A percentile compares a stretch with the other conserved stretches of the same genome.
Evolutionary conservation across 2,888 invertebrate genomes (phyloP).

Genomic region (Euplagia quadripunctaria): DNA sequence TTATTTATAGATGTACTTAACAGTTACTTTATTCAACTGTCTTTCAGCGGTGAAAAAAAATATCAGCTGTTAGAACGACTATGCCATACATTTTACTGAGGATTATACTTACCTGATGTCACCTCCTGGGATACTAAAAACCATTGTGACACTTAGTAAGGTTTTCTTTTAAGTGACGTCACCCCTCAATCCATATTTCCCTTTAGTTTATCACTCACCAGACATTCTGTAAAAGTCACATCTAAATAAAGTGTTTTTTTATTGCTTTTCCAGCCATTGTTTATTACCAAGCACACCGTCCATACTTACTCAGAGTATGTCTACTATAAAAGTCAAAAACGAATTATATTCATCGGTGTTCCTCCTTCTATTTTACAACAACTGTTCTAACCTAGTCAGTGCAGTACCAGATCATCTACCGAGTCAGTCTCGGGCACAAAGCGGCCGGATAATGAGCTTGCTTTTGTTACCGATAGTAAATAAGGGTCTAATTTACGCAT

Average conservation of each 20-base stretch:
- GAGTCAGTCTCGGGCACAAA: conserved; percentile 12
- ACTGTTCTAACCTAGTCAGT: background rate
- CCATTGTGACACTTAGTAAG: no score
- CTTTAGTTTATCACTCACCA: background rate
- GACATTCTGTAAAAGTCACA: background rate
- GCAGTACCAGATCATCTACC: conserved; percentile 5
- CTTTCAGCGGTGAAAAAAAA: no score
- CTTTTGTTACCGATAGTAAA: conserved; percentile 20
- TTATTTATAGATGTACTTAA: no score
- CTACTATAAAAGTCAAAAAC: background rate
- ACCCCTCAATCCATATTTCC: background rate
- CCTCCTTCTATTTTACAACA: background rate
- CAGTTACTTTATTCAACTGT: no score
- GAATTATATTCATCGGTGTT: background rate
- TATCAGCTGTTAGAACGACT: no score
- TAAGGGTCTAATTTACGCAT: conserved; percentile 31
- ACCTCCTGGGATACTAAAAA: no score
- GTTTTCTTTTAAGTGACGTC: no score
- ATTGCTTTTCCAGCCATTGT: background rate
- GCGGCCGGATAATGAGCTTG: conserved; percentile 20
- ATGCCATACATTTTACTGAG: no score
- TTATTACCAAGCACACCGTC: background rate
- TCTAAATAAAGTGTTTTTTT: background rate
- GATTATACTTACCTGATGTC: no score
- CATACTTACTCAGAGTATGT: background rate